Evolutionary conservation across 2,113 vertebrate genomes (phyloP).

Genomic region (Labeo rohita): DNA sequence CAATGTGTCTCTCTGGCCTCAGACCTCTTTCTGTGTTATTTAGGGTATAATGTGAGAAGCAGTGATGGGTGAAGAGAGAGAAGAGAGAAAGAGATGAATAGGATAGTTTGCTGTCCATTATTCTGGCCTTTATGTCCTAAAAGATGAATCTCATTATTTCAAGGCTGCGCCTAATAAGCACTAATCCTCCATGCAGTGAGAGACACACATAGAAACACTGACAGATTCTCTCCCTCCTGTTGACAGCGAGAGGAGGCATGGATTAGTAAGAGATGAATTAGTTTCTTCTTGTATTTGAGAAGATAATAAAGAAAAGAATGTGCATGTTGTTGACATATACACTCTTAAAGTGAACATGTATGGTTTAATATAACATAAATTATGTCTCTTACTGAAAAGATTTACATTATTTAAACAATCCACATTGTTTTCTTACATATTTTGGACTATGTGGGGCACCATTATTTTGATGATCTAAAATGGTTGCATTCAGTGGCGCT

Average conservation of each 20-base stretch:
- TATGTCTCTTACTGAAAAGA: too few species aligned
- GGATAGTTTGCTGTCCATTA: conserved; percentile 47
- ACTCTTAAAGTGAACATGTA: background rate
- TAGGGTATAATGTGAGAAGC: conserved; percentile 45
- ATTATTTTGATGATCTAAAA: too few species aligned
- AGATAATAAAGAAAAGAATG: background rate
- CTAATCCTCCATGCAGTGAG: conserved; percentile 30
- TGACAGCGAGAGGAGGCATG: background rate
- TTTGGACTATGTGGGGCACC: too few species aligned
- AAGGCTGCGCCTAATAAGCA: conserved; percentile 52
- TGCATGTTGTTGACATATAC: background rate
- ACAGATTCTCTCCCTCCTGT: background rate
- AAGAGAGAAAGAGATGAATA: background rate
- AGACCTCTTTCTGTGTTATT: conserved; percentile 55
- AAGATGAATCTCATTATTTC: conserved; percentile 58
- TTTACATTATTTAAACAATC: too few species aligned
- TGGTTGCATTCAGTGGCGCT: too few species aligned
- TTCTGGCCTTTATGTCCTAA: conserved; percentile 50
- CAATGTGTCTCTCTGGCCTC: conserved; percentile 37
- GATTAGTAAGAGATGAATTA: conserved; percentile 3
- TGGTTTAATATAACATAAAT: too few species aligned
- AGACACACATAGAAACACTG: background rate
- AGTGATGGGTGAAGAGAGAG: conserved; percentile 36
- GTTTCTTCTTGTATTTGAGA: background rate
- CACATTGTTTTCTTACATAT: too few species aligned